Evolutionary conservation across 2,888 invertebrate genomes (phyloP).

Genomic region (Priapulus caudatus): DNA sequence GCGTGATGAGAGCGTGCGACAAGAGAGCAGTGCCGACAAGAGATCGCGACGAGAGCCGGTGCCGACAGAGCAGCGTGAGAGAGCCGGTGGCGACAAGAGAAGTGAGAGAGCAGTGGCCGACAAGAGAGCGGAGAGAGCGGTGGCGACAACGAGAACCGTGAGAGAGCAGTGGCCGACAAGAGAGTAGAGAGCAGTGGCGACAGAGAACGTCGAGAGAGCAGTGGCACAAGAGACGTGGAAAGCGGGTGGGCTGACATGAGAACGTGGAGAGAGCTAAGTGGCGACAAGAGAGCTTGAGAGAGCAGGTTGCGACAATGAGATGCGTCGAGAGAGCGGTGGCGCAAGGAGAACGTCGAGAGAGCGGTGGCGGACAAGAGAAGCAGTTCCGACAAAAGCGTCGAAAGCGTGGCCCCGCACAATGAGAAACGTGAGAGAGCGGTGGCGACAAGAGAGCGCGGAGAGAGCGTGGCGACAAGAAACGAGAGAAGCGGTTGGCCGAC

Average conservation of each 20-base stretch:
- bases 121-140: background rate
- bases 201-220: background rate
- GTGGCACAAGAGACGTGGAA: background rate
- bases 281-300: background rate
- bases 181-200: background rate
- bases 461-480: background rate
- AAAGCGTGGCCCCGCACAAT: conserved; percentile 15
- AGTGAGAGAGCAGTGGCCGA: background rate
- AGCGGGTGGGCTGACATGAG: background rate
- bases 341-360: conserved; percentile 12
- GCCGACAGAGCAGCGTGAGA: background rate
- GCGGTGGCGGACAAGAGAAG: conserved; percentile 15
- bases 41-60: background rate
- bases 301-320: background rate
- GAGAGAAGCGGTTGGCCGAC: background rate
- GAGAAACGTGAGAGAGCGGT: background rate
- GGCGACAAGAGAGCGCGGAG: background rate
- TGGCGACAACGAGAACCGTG: background rate
- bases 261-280: background rate
- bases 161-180: background rate
- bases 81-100: background rate
- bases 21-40: background rate
- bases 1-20: background rate
- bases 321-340: background rate
- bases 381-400: conserved; percentile 14